These are phyloP conservation scores for Hiodon alosoides DNA, from an alignment of 2,113 vertebrate species.

Conservation along the genomic window DNA sequence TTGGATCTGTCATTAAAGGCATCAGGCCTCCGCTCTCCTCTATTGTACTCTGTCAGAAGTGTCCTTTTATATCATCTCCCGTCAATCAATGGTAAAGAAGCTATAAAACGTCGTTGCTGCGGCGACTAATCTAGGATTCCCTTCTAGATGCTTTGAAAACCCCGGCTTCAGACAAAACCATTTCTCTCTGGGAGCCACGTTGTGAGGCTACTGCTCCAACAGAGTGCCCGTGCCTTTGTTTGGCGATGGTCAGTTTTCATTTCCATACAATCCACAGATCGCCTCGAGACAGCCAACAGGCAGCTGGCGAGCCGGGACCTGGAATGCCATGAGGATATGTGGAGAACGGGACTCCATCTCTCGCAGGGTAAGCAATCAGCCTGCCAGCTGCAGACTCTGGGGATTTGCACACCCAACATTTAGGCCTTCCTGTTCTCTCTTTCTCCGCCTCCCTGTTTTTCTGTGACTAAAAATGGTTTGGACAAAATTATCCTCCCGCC, in stretches of 20 bases:
- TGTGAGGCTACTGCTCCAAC: not conserved
- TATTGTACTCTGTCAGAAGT: no score
- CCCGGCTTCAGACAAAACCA: not conserved
- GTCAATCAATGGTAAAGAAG: no score
- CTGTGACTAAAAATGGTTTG: conserved; percentile 13
- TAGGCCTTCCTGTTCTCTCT: conserved; percentile 22
- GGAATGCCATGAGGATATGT: conserved; percentile 59
- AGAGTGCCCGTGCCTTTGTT: not conserved
- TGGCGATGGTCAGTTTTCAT: conserved; percentile 21
- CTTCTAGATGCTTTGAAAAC: not conserved
- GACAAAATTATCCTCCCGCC: conserved; percentile 28
- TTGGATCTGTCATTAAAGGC: not conserved
- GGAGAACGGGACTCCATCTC: conserved; percentile 58
- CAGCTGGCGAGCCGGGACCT: conserved; percentile 72
- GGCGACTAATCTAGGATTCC: no score
- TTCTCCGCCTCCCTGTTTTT: not conserved
- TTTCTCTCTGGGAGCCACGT: not conserved
- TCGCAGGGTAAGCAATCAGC: conserved; percentile 67
- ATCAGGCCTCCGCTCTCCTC: not conserved
- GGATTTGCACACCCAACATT: not conserved
- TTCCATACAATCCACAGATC: conserved; percentile 64
- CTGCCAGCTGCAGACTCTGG: not conserved
- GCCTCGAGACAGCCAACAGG: conserved; percentile 76
- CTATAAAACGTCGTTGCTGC: no score
- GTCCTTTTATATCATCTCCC: no score